A percentile compares a stretch with the other conserved stretches of the same genome.
Evolutionary conservation across 1,140 invertebrate genomes (phyloP).

Genomic region (Hypsibius dujardini): DNA sequence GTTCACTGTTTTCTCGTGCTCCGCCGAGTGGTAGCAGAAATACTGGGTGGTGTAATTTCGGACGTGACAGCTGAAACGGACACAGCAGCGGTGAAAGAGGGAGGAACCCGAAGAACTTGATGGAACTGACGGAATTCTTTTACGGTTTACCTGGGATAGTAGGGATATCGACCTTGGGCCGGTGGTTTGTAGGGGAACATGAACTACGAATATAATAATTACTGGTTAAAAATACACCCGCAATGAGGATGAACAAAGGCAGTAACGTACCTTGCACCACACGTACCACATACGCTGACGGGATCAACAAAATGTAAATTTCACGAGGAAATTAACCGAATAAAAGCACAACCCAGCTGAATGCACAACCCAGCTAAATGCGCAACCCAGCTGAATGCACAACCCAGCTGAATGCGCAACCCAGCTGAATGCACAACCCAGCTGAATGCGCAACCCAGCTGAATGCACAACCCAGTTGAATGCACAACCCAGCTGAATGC

Average conservation of each 20-base stretch:
- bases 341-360: too few species aligned
- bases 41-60: neutral
- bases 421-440: too few species aligned
- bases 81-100: neutral
- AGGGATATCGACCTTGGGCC: neutral
- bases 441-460: too few species aligned
- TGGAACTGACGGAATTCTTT: neutral
- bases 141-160: conserved; percentile 5
- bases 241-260: too few species aligned
- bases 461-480: too few species aligned
- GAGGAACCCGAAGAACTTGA: neutral
- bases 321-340: neutral
- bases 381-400: too few species aligned
- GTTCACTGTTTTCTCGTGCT: neutral
- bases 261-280: too few species aligned
- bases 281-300: neutral
- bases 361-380: too few species aligned
- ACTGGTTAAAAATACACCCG: too few species aligned
- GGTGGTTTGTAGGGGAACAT: conserved; percentile 9
- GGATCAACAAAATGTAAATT: neutral
- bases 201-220: too few species aligned
- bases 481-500: too few species aligned
- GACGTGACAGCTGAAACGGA: neutral
- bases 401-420: too few species aligned
- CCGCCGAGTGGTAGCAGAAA: neutral